These are phyloP conservation scores for Xenentodon cancila DNA, from an alignment of 2,797 vertebrate species.

Conservation along the genomic window DNA sequence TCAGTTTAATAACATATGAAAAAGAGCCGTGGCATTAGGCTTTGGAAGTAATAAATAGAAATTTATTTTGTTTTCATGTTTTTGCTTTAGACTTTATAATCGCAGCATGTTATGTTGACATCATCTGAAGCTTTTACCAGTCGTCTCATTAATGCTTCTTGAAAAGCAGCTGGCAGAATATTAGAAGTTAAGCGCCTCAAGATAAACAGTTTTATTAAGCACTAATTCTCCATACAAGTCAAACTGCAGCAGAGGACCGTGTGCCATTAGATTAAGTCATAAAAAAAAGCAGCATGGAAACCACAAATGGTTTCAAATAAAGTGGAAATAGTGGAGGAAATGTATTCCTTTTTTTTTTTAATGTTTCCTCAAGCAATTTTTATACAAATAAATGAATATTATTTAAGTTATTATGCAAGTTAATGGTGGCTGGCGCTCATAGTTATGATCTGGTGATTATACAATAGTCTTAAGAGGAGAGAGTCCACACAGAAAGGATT, in stretches of 20 bases:
- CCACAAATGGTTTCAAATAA: not conserved
- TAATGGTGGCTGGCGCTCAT: no score
- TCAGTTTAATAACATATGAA: no score
- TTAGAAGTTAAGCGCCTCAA: not conserved
- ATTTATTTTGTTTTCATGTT: no score
- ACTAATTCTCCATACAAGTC: not conserved
- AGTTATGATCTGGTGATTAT: not conserved
- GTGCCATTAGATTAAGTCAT: not conserved
- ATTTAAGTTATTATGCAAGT: not conserved
- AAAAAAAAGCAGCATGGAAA: not conserved
- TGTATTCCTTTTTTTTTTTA: not conserved
- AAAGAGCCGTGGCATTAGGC: no score
- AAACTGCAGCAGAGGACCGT: not conserved
- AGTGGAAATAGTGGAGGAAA: not conserved
- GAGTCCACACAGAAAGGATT: no score
- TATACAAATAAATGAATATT: no score
- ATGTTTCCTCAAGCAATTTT: not conserved
- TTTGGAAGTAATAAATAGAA: no score
- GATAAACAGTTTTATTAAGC: not conserved
- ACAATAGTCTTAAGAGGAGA: not conserved
- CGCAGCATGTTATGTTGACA: no score
- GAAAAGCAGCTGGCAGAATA: not conserved
- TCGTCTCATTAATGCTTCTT: not conserved
- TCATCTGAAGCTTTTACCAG: not conserved
- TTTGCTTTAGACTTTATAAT: no score